Conservation (phyloP, 2,888 invertebrate species). For the Thumatha senex region DNA sequence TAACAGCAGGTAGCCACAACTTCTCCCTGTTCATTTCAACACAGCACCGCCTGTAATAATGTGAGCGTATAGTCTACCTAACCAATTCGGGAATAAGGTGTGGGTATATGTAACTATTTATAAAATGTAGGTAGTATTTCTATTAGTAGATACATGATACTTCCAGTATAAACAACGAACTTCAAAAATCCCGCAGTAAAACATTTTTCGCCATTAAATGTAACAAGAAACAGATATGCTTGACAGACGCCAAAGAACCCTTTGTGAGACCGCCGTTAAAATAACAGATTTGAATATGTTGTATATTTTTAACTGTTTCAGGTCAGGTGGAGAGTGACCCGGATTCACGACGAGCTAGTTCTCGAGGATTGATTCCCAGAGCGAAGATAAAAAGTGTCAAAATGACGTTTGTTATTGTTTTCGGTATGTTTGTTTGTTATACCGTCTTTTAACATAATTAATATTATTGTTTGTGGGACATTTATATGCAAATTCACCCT, state of each 20-base stretch:
- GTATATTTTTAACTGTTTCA: conserved; percentile 41
- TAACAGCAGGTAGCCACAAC: no score
- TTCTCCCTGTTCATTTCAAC: no score
- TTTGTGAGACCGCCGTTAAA: no score
- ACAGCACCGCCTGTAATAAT: no score
- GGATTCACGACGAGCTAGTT: conserved; percentile 91
- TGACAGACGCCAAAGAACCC: conserved; percentile 26
- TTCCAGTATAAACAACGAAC: conserved; percentile 2
- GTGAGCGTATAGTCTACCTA: no score
- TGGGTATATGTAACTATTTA: not conserved
- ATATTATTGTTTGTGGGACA: no score
- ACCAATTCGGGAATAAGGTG: no score
- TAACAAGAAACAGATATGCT: conserved; percentile 35
- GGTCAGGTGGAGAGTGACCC: conserved; percentile 78
- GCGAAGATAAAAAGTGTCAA: conserved; percentile 99
- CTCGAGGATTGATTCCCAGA: conserved; percentile 95
- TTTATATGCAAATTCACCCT: no score
- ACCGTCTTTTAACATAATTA: no score
- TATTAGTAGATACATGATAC: not conserved
- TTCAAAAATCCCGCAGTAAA: conserved; percentile 12
- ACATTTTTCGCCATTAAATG: conserved; percentile 17
- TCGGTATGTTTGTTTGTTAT: conserved; percentile 84
- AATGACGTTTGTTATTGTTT: conserved; percentile 98
- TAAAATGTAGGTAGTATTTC: not conserved
- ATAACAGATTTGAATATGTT: no score